phyloP scores from a whole-genome alignment of 2,888 invertebrate genomes.

The Synergus gifuensis region DNA sequence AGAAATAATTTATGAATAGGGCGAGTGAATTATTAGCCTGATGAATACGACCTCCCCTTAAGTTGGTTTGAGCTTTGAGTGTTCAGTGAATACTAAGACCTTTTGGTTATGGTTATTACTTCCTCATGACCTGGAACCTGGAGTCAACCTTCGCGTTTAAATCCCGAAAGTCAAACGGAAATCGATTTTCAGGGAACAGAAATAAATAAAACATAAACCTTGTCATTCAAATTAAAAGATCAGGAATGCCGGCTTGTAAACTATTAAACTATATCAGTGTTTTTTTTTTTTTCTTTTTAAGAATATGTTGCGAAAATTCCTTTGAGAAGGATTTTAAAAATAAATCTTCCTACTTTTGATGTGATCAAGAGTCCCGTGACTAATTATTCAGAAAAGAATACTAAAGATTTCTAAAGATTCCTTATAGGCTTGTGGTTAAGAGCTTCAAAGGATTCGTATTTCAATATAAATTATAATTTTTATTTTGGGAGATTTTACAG shows the following conservation, averaged over 20 bases:
- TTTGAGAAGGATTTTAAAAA: neutral
- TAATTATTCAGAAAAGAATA: neutral
- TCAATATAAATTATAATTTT: too few species aligned
- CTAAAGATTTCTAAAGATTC: neutral
- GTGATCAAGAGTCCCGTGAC: neutral
- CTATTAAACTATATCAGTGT: neutral
- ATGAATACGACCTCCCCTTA: slow-evolving; percentile 6
- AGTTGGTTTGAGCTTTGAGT: neutral
- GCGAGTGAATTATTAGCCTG: neutral
- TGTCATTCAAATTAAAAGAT: neutral
- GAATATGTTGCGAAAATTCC: neutral
- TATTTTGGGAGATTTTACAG: too few species aligned
- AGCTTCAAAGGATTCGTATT: too few species aligned
- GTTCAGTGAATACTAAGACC: neutral
- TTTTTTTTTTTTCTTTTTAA: neutral
- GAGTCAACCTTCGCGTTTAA: neutral
- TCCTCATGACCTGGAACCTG: slow-evolving; percentile 1
- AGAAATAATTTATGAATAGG: slow-evolving; percentile 4
- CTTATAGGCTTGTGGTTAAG: too few species aligned
- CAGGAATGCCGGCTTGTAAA: neutral
- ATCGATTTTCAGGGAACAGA: neutral
- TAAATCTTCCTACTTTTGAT: neutral
- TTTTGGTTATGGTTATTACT: slow-evolving; percentile 13
- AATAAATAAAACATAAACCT: slow-evolving; percentile 3
- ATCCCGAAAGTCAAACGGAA: neutral